Evolutionary conservation across 2,113 vertebrate genomes (phyloP).

Genomic region (Python bivittatus): DNA sequence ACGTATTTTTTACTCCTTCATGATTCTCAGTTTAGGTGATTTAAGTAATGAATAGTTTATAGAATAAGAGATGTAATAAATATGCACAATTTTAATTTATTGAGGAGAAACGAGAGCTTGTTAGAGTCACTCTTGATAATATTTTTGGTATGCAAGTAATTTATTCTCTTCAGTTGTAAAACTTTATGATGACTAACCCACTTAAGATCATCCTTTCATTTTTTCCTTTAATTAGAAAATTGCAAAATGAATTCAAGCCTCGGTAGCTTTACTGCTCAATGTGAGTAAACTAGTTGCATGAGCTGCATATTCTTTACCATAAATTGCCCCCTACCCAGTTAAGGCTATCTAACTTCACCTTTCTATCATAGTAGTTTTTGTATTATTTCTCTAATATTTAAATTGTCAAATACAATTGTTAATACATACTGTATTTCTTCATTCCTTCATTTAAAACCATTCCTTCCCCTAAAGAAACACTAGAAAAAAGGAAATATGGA

Average conservation of each 20-base stretch:
- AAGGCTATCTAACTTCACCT: background rate
- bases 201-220: background rate
- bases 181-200: background rate
- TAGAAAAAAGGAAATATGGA: background rate
- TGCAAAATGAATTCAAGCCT: background rate
- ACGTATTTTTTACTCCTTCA: background rate
- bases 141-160: background rate
- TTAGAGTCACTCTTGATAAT: background rate
- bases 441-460: background rate
- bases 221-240: background rate
- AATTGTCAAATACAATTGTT: background rate
- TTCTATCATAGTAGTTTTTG: background rate
- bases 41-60: background rate
- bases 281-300: background rate
- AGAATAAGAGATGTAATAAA: background rate
- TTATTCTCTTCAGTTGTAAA: background rate
- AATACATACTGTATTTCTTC: background rate
- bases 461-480: too few relatives aligned
- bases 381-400: background rate
- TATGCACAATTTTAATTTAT: background rate
- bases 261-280: background rate
- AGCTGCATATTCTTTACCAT: background rate
- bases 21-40: background rate
- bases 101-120: background rate
- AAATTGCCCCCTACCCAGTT: background rate